phyloP scores from a whole-genome alignment of 2,888 invertebrate genomes.

The Cepaea hortensis region DNA sequence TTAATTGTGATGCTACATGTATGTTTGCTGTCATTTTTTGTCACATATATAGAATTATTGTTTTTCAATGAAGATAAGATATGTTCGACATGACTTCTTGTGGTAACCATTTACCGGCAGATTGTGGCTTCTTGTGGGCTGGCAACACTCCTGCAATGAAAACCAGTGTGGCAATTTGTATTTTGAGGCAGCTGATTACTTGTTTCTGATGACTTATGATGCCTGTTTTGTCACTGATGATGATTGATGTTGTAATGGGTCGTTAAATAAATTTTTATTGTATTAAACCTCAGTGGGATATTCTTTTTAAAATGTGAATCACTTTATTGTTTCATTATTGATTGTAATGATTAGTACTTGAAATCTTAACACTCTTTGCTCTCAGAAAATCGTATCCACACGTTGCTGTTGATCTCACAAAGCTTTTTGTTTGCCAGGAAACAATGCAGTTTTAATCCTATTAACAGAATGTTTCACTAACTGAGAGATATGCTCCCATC shows the following conservation, averaged over 20 bases:
- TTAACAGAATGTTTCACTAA: not conserved
- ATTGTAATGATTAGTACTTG: not conserved
- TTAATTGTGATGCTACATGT: not conserved
- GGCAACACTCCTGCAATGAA: slow-evolving; percentile 21
- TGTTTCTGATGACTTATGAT: slow-evolving; percentile 30
- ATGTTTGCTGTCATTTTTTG: not conserved
- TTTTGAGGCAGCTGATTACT: slow-evolving; percentile 41
- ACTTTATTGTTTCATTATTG: not conserved
- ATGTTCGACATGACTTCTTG: not conserved
- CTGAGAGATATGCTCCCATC: not conserved
- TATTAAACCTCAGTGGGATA: not conserved
- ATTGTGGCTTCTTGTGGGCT: slow-evolving; percentile 9
- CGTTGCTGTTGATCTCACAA: not conserved
- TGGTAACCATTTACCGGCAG: not conserved
- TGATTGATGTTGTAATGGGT: slow-evolving; percentile 13
- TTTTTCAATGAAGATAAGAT: not conserved
- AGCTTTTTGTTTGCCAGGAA: slow-evolving; percentile 10
- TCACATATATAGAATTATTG: not conserved
- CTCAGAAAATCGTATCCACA: slow-evolving; percentile 8
- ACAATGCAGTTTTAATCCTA: not conserved
- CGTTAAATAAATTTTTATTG: not conserved
- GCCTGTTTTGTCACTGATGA: slow-evolving; percentile 16
- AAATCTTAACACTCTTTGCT: not conserved
- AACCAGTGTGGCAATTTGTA: slow-evolving; percentile 27
- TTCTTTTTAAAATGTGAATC: not conserved